Conservation (phyloP, 2,888 invertebrate genomes). For the Drosophila barbarae region DNA sequence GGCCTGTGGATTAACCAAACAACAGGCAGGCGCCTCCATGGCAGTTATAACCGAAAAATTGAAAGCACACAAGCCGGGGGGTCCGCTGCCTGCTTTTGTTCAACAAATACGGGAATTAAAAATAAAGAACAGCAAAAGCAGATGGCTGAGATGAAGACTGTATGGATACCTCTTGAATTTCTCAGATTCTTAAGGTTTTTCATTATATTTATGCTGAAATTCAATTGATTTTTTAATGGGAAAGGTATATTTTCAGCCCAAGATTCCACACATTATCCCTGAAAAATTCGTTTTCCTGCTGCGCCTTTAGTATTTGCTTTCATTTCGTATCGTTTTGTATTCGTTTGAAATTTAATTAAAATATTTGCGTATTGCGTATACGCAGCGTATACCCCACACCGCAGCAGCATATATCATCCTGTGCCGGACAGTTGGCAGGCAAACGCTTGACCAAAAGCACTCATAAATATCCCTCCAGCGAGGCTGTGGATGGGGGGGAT, state of each 20-base stretch:
- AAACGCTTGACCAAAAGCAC: conserved; percentile 43
- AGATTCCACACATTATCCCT: conserved; percentile 4
- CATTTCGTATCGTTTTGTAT: conserved; percentile 7
- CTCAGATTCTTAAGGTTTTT: background rate
- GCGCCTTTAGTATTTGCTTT: conserved; percentile 27
- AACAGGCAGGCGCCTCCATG: background rate
- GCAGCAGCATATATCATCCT: conserved; percentile 51
- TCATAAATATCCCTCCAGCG: conserved; percentile 52
- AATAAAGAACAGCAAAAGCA: background rate
- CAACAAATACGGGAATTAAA: conserved; percentile 27
- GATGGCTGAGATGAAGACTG: background rate
- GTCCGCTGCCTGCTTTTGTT: conserved; percentile 11
- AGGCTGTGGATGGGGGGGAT: background rate
- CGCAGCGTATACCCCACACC: conserved; percentile 48
- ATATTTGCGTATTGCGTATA: conserved; percentile 63
- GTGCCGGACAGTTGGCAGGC: conserved; percentile 38
- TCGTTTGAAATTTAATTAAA: conserved; percentile 62
- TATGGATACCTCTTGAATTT: background rate
- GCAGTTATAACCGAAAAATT: conserved; percentile 47
- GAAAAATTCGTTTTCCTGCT: conserved; percentile 11
- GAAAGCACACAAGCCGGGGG: conserved; percentile 58
- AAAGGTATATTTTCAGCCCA: background rate
- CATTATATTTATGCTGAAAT: too few species aligned
- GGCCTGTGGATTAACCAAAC: conserved; percentile 21
- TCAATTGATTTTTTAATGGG: background rate